Evolutionary conservation across 1,140 invertebrate genomes (phyloP).

Genomic region (Oedothorax gibbosus): DNA sequence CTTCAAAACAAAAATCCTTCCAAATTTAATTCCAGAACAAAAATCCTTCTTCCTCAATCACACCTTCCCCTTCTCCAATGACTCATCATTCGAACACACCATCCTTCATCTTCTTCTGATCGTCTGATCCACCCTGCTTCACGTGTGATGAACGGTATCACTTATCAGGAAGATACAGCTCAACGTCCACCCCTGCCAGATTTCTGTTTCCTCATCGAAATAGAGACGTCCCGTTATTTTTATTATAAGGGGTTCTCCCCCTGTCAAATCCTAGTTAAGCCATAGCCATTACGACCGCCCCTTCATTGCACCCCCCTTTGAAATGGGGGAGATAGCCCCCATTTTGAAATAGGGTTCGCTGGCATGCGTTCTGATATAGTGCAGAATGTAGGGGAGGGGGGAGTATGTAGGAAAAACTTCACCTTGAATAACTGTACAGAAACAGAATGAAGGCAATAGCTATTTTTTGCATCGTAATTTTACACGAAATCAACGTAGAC

Average conservation of each 20-base stretch:
- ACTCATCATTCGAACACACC: neutral
- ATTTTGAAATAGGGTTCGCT: conserved; percentile 19
- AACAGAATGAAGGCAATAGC: neutral
- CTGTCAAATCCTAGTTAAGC: conserved; percentile 51
- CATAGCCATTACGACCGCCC: conserved; percentile 51
- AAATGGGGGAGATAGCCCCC: neutral
- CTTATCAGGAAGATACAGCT: conserved; percentile 20
- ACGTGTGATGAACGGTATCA: conserved; percentile 36
- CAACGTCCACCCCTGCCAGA: conserved; percentile 10
- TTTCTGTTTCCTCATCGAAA: conserved; percentile 11
- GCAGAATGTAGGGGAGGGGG: conserved; percentile 11
- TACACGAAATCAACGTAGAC: no score
- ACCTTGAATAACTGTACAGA: neutral
- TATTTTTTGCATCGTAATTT: neutral
- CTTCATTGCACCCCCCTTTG: conserved; percentile 9
- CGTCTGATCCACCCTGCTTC: conserved; percentile 37
- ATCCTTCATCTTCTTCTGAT: conserved; percentile 30
- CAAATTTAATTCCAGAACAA: conserved; percentile 11
- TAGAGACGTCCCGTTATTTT: conserved; percentile 54
- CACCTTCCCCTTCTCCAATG: neutral
- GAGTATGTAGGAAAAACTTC: neutral
- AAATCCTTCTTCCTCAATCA: conserved; percentile 11
- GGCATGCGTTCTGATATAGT: conserved; percentile 44
- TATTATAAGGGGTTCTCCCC: conserved; percentile 55
- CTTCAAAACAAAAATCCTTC: no score